These are phyloP conservation scores for Zenarchopterus dispar DNA, from an alignment of 2,797 vertebrate genomes.

Conservation along the genomic window DNA sequence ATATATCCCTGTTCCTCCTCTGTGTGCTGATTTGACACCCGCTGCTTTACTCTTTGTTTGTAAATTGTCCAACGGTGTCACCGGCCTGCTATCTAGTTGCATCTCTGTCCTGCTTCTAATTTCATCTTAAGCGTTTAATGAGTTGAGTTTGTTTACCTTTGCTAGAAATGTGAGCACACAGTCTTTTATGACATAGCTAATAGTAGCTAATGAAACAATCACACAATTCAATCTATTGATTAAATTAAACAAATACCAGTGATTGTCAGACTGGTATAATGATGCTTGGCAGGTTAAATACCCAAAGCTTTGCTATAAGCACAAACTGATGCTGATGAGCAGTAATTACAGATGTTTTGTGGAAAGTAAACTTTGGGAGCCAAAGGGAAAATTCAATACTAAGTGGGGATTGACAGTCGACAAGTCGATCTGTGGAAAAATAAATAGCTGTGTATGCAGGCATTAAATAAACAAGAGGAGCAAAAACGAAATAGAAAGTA, in stretches of 20 bases:
- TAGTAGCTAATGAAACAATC: not conserved
- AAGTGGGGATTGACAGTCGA: not conserved
- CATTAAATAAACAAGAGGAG: not conserved
- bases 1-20: constrained; percentile 11
- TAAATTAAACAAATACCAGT: not conserved
- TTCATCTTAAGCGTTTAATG: constrained; percentile 11
- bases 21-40: constrained; percentile 35
- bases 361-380: not conserved
- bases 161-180: not conserved
- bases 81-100: constrained; percentile 20
- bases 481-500: constrained; percentile 25
- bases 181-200: not conserved
- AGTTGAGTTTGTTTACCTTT: constrained; percentile 3
- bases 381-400: not conserved
- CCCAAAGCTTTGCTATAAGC: not conserved
- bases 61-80: constrained; percentile 19
- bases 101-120: constrained; percentile 19
- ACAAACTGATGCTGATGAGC: not conserved
- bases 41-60: constrained; percentile 17
- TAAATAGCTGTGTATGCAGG: not conserved
- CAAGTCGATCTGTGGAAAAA: not conserved
- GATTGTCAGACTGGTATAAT: not conserved
- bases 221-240: not conserved
- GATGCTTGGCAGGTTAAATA: not conserved
- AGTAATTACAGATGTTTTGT: not conserved